These are phyloP conservation scores for Paramormyrops hopkinsi DNA, from an alignment of 2,797 vertebrate species.

Conservation along the genomic window DNA sequence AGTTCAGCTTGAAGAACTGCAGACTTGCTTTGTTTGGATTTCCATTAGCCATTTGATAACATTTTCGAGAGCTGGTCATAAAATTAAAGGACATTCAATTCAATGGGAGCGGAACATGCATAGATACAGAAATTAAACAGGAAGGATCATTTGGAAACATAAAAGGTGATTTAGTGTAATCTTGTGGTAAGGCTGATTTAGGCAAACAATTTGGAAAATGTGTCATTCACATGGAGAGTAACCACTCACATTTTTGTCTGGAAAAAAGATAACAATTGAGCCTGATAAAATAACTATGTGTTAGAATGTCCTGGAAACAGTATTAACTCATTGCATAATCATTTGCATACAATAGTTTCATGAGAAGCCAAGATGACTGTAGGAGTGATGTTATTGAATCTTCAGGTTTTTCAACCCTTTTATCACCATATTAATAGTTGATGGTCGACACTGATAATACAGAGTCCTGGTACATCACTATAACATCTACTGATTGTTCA, in stretches of 20 bases:
- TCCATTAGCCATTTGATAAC: background rate
- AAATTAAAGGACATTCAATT: background rate
- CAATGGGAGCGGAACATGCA: background rate
- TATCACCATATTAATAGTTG: background rate
- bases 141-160: background rate
- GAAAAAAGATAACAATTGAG: background rate
- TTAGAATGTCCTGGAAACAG: background rate
- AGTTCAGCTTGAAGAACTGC: background rate
- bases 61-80: background rate
- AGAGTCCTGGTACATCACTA: background rate
- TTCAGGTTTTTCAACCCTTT: background rate
- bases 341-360: conserved; percentile 7
- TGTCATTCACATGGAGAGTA: background rate
- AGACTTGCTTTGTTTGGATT: background rate
- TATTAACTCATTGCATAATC: background rate
- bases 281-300: background rate
- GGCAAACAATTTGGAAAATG: background rate
- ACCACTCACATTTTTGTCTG: background rate
- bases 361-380: background rate
- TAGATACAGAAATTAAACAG: background rate
- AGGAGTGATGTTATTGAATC: background rate
- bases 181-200: background rate
- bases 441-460: background rate
- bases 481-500: background rate
- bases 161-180: background rate